Conservation (phyloP, 2,797 vertebrate genomes). For the Synanceia verrucosa region DNA sequence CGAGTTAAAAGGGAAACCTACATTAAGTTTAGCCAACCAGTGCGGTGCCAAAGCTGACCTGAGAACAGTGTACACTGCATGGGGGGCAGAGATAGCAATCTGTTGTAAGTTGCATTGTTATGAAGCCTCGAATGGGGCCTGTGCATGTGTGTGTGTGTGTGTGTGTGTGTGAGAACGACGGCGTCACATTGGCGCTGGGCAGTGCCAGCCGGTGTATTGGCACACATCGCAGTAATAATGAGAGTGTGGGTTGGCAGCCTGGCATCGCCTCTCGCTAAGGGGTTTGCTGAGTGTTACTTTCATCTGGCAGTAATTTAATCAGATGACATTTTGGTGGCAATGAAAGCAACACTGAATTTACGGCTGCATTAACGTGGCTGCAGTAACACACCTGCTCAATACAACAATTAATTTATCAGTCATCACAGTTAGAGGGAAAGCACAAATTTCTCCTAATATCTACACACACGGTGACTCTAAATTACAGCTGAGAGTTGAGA, state of each 20-base stretch:
- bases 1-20: slow-evolving; percentile 43
- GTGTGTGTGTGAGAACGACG: slow-evolving; percentile 9
- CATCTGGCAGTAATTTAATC: slow-evolving; percentile 36
- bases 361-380: neutral
- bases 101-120: slow-evolving; percentile 49
- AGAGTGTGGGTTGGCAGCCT: slow-evolving; percentile 54
- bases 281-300: slow-evolving; percentile 34
- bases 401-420: neutral
- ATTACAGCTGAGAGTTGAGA: neutral
- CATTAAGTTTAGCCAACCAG: slow-evolving; percentile 16
- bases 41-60: slow-evolving; percentile 31
- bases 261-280: neutral
- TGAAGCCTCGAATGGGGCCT: slow-evolving; percentile 24
- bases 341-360: neutral
- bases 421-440: neutral
- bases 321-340: slow-evolving; percentile 15
- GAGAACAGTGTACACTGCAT: slow-evolving; percentile 37
- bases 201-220: slow-evolving; percentile 69
- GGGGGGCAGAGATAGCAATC: slow-evolving; percentile 23
- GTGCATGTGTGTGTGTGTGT: slow-evolving; percentile 19
- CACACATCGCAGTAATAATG: slow-evolving; percentile 46
- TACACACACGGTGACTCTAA: neutral
- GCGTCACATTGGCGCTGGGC: slow-evolving; percentile 23
- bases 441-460: neutral
- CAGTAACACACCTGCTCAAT: neutral